phyloP scores from a whole-genome alignment of 2,888 invertebrate genomes.

The Mesodorylaimus sp. region DNA sequence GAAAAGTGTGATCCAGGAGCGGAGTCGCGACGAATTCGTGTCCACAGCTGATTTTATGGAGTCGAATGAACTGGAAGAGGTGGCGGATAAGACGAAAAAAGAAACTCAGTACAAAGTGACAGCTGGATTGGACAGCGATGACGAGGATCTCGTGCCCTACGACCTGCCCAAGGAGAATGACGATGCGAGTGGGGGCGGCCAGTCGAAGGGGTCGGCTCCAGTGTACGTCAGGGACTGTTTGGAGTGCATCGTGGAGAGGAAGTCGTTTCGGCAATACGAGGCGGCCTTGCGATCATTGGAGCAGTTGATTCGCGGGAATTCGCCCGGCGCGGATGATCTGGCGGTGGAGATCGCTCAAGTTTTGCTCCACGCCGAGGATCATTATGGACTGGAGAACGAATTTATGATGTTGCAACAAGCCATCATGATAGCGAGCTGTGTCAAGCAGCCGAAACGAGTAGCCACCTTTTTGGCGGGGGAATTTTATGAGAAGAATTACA shows the following conservation, averaged over 20 bases:
- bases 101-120: not conserved
- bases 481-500: too few species aligned
- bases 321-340: not conserved
- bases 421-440: too few species aligned
- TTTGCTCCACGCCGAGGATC: not conserved
- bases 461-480: too few species aligned
- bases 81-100: too few species aligned
- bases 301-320: not conserved
- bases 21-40: too few species aligned
- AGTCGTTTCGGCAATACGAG: not conserved
- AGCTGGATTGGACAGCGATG: constrained; percentile 2
- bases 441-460: too few species aligned
- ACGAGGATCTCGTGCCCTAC: not conserved
- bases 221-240: not conserved
- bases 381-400: not conserved
- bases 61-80: too few species aligned
- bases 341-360: not conserved
- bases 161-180: not conserved
- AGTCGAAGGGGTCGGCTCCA: too few species aligned
- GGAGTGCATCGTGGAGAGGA: not conserved
- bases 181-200: too few species aligned
- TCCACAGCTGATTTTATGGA: too few species aligned
- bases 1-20: too few species aligned
- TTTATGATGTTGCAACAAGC: too few species aligned
- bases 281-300: not conserved